Evolutionary conservation across 1,140 invertebrate genomes (phyloP).

Genomic region (Polypedilum vanderplanki): DNA sequence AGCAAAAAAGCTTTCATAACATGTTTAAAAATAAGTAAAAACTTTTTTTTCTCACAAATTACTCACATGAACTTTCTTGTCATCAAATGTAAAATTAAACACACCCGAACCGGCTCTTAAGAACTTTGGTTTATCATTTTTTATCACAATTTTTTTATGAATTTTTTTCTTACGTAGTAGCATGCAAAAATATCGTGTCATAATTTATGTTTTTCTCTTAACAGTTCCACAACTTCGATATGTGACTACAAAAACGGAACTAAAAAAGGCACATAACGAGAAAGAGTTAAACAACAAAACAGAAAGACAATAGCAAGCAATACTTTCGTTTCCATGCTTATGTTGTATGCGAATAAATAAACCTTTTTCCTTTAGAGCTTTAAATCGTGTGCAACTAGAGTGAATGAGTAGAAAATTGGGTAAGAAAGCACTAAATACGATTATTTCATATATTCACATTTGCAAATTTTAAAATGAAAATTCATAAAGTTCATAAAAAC

Average conservation of each 20-base stretch:
- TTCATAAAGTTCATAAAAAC: no score
- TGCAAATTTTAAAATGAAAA: no score
- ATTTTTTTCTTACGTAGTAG: background rate
- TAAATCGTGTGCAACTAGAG: no score
- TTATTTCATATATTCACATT: no score
- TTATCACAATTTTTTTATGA: background rate
- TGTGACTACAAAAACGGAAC: background rate
- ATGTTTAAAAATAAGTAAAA: no score
- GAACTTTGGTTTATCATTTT: background rate
- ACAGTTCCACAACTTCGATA: background rate
- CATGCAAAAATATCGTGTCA: conserved; percentile 23
- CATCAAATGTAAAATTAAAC: conserved; percentile 20
- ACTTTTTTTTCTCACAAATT: background rate
- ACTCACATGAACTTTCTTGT: background rate
- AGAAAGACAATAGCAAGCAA: background rate
- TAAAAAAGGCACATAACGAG: background rate
- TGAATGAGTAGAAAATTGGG: no score
- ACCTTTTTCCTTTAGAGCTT: no score
- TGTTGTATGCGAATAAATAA: background rate
- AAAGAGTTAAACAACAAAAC: background rate
- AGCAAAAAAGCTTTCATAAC: no score
- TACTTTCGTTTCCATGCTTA: background rate
- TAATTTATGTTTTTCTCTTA: background rate
- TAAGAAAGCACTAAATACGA: no score
- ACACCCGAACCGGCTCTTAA: background rate